These are phyloP conservation scores for Indicator maculatus DNA, from an alignment of 2,113 vertebrate genomes.

Conservation along the genomic window DNA sequence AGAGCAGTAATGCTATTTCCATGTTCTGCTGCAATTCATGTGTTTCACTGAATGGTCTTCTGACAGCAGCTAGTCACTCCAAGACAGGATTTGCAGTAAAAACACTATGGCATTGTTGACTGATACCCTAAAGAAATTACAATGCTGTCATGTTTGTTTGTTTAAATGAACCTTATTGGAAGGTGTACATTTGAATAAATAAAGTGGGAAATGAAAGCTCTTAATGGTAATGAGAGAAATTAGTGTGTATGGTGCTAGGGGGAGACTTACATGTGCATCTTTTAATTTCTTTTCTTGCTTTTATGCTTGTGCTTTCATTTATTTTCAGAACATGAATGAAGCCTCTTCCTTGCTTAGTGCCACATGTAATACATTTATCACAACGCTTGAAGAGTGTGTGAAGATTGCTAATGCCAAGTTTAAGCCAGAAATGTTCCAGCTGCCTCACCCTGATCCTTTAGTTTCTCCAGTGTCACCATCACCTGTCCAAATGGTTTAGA, in stretches of 20 bases:
- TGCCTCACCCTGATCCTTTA: conserved; percentile 77
- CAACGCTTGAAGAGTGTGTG: conserved; percentile 96
- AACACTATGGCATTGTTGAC: not conserved
- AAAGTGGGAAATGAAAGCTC: not conserved
- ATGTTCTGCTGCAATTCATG: not conserved
- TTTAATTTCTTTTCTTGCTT: not conserved
- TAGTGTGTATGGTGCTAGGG: not conserved
- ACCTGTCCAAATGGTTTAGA: conserved; percentile 87
- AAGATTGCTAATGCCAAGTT: conserved; percentile 92
- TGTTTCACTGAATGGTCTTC: not conserved
- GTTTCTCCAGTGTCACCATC: conserved; percentile 88
- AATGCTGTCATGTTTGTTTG: not conserved
- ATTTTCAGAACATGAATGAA: conserved; percentile 87
- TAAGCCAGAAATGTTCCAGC: conserved; percentile 87
- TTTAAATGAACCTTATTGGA: not conserved
- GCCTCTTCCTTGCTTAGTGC: conserved; percentile 92
- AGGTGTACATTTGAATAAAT: not conserved
- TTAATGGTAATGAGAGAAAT: not conserved
- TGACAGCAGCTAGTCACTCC: not conserved
- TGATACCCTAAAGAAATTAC: not conserved
- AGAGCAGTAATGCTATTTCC: not conserved
- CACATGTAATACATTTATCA: conserved; percentile 95
- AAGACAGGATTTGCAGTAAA: not conserved
- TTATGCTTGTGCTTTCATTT: conserved; percentile 1
- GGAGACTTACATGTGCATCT: not conserved